Evolutionary conservation across 2,888 invertebrate species (phyloP), one percentile per base, ranked within the genome.

Genomic region (Gonocerus acuteangulatus): DNA sequence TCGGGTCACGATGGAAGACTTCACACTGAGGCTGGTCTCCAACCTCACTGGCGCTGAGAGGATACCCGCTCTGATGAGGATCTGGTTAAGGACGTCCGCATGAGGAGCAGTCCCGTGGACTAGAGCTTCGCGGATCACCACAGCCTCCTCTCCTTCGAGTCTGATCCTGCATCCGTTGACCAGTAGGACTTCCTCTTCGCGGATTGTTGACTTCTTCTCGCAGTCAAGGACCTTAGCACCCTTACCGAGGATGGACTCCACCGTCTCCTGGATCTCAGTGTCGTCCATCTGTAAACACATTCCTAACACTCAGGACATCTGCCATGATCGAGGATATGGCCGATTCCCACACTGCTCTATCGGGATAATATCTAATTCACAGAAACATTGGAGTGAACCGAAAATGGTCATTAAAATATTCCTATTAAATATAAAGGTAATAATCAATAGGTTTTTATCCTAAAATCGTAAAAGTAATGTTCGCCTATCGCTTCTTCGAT

Each of bases 161-260:
- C 80, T 79, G 19, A 86, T 82, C 4, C 82, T 84, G 54, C 82
- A 80, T 7, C 86, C 86, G 73, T 86, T 86, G 69, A 86, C 84
- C 69, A 84, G 75, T 45, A 86, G 74, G 60, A 85, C 80, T 73
- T 86, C 86, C 71, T 86, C 86, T 71, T 85, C 83, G 62, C 82
- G 79, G 60, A 85, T 80, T 60, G 82, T 80, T n/a, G 84, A 84
- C 66, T 83, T 83, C 70, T 85, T 84, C 72, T 85, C 83, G 72
- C 85, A 85, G 72, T 86, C 85, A 62, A 86, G 80, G 65, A 86
- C 83, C 75, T 83, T 82, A 23, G 80, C 83, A 64, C 83, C 83
- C 68, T 83, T 84, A 63, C 86, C 86, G 66, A 85, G 79, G 67
- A 86, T 82, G 66, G 85, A 83, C 73, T 86, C 85, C 63, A 86